A percentile compares a stretch with the other conserved stretches of the same genome.
phyloP scores from a whole-genome alignment of 2,797 vertebrate genomes.

The Pipistrellus kuhlii region DNA sequence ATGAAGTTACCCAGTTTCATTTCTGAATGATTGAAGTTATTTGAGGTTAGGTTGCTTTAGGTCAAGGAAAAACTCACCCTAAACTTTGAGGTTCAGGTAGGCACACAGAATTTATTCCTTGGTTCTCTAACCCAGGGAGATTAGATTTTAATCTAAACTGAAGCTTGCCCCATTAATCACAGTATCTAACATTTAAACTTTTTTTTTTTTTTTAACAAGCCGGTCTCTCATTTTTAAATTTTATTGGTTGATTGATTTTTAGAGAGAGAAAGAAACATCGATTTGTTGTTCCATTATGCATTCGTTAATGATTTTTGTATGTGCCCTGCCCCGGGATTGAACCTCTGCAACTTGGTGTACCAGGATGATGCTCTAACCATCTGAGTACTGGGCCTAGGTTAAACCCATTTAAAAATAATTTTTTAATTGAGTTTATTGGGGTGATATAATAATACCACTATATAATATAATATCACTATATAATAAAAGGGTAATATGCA shows the following conservation, averaged over 20 bases:
- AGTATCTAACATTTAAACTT: constrained; percentile 32
- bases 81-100: neutral
- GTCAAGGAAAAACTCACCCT: neutral
- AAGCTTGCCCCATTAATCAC: neutral
- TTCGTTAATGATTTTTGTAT: neutral
- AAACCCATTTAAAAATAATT: neutral
- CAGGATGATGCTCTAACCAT: neutral
- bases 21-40: neutral
- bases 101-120: constrained; percentile 13
- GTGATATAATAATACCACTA: neutral
- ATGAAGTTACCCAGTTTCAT: neutral
- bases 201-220: neutral
- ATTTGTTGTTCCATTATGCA: neutral
- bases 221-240: neutral
- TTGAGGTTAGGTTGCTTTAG: constrained; percentile 38
- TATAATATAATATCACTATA: too few species aligned
- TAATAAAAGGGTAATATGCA: too few species aligned
- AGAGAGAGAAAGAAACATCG: neutral
- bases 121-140: neutral
- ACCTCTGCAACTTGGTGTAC: neutral
- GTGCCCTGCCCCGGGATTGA: neutral
- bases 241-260: neutral
- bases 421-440: neutral
- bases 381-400: neutral
- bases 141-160: constrained; percentile 2